These are phyloP conservation scores for Melanophora roralis DNA, from an alignment of 2,888 invertebrate genomes.

Conservation along the genomic window DNA sequence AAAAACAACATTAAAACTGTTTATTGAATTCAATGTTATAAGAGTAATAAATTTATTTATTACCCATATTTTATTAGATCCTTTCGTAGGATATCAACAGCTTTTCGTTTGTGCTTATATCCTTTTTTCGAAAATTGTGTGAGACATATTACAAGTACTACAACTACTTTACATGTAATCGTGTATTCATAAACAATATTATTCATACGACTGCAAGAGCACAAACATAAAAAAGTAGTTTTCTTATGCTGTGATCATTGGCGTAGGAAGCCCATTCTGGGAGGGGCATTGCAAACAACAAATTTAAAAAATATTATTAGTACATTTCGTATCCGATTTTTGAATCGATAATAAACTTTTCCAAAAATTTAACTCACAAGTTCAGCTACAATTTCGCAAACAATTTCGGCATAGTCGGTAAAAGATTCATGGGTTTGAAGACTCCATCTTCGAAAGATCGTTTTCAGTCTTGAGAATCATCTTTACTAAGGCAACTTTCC, in stretches of 20 bases:
- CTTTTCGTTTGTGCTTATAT: not conserved
- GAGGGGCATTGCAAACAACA: too few species aligned
- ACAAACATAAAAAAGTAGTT: conserved; percentile 49
- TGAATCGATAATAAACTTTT: too few species aligned
- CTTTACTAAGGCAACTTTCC: too few species aligned
- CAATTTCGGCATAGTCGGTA: too few species aligned
- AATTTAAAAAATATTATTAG: too few species aligned
- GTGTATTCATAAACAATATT: conserved; percentile 62
- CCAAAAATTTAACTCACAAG: too few species aligned
- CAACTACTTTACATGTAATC: conserved; percentile 61
- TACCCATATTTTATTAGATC: conserved; percentile 70
- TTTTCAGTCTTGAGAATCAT: too few species aligned
- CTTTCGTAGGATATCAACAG: conserved; percentile 66
- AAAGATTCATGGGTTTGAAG: too few species aligned
- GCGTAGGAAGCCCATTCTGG: too few species aligned
- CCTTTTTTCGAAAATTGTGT: not conserved
- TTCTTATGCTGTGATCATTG: conserved; percentile 2
- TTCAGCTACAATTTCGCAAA: too few species aligned
- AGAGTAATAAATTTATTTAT: conserved; percentile 72
- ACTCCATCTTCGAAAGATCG: too few species aligned
- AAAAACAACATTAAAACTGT: conserved; percentile 32
- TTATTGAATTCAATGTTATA: conserved; percentile 51
- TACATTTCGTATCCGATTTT: too few species aligned
- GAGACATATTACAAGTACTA: conserved; percentile 44
- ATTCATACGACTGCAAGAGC: conserved; percentile 4